Conservation (phyloP, 2,888 invertebrate genomes). For the Sarcophaga rosellei region DNA sequence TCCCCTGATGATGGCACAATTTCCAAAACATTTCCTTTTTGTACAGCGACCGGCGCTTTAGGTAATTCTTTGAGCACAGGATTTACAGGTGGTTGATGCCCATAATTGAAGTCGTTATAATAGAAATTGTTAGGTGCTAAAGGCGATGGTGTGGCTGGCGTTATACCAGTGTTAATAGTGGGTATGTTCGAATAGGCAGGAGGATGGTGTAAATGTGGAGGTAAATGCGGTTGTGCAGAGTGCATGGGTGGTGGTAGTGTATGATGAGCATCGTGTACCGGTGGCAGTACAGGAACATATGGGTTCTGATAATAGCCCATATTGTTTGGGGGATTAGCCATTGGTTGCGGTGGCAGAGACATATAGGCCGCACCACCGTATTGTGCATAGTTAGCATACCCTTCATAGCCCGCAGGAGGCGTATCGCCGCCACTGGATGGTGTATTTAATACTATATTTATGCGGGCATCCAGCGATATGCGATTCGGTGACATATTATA, state of each 20-base stretch:
- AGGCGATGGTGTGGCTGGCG: slow-evolving; percentile 25
- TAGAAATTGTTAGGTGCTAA: slow-evolving; percentile 55
- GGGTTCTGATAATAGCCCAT: slow-evolving; percentile 60
- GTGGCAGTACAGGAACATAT: slow-evolving; percentile 72
- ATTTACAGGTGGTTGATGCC: slow-evolving; percentile 65
- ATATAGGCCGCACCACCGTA: slow-evolving; percentile 75
- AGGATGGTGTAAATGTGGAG: slow-evolving; percentile 53
- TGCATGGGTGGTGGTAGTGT: slow-evolving; percentile 43
- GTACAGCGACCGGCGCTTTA: slow-evolving; percentile 77
- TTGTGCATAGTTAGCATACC: slow-evolving; percentile 72
- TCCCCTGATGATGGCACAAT: slow-evolving; percentile 77
- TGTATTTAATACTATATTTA: slow-evolving; percentile 73
- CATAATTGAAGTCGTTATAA: slow-evolving; percentile 60
- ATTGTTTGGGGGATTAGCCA: slow-evolving; percentile 34
- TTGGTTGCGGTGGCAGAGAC: slow-evolving; percentile 72
- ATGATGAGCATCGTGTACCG: slow-evolving; percentile 70
- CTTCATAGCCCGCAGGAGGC: slow-evolving; percentile 68
- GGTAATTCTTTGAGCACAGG: slow-evolving; percentile 76
- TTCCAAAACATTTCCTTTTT: slow-evolving; percentile 80
- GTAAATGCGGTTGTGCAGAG: slow-evolving; percentile 59
- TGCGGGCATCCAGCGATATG: slow-evolving; percentile 74
- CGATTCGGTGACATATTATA: slow-evolving; percentile 76
- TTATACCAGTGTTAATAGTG: slow-evolving; percentile 53
- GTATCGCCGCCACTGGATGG: slow-evolving; percentile 63
- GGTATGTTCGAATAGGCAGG: slow-evolving; percentile 68